Percentiles rank a stretch among this genome's conserved stretches.
These are phyloP conservation scores for Norana najaformis DNA, from an alignment of 2,888 invertebrate genomes.

Conservation along the genomic window DNA sequence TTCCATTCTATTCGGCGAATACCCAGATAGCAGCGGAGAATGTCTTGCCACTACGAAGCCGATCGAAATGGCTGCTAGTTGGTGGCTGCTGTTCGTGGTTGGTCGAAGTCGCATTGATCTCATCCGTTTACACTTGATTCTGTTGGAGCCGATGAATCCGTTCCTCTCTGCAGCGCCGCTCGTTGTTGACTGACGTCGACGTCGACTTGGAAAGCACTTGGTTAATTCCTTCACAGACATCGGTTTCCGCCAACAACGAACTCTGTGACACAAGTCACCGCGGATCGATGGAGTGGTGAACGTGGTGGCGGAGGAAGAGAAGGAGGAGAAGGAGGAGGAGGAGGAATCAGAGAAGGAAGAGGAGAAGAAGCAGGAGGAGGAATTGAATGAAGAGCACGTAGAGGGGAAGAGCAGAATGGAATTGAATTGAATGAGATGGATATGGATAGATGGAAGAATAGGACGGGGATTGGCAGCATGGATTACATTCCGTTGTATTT, in stretches of 20 bases:
- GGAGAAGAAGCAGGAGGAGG: not conserved
- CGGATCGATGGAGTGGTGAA: conserved; percentile 5
- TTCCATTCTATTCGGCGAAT: no score
- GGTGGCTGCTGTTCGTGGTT: not conserved
- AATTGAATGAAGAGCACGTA: not conserved
- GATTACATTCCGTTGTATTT: not conserved
- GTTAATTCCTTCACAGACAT: not conserved
- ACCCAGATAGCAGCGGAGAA: no score
- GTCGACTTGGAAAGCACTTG: not conserved
- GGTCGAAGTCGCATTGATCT: not conserved
- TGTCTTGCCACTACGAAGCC: no score
- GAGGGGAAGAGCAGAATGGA: not conserved
- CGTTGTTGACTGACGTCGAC: not conserved
- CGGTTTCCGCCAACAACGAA: not conserved
- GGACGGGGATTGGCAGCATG: no score
- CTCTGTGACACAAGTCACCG: not conserved
- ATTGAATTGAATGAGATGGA: conserved; percentile 13
- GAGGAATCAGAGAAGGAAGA: not conserved
- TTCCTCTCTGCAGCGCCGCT: not conserved
- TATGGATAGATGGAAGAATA: not conserved
- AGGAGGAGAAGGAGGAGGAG: not conserved
- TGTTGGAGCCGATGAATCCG: not conserved
- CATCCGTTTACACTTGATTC: not conserved
- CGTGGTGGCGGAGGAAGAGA: not conserved
- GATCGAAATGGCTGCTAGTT: not conserved